phyloP scores from a whole-genome alignment of 2,797 vertebrate genomes.

The Gambelia wislizenii region DNA sequence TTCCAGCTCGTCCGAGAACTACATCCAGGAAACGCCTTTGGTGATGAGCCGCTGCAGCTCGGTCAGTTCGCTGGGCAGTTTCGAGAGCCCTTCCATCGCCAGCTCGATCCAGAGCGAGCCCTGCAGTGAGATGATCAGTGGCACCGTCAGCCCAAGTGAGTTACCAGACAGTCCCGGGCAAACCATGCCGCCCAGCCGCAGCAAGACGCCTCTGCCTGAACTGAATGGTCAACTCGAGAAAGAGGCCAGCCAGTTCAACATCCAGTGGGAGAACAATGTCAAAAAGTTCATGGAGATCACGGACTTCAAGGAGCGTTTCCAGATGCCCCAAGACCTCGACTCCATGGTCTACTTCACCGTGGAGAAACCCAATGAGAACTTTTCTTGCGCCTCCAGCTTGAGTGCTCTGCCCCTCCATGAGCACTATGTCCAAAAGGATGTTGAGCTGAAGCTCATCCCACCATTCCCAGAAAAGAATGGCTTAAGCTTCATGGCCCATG shows the following conservation, averaged over 20 bases:
- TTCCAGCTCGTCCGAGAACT: conserved; percentile 97
- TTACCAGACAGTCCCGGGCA: conserved; percentile 97
- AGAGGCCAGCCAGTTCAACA: conserved; percentile 85
- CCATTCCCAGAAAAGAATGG: conserved; percentile 87
- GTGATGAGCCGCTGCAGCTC: conserved; percentile 99
- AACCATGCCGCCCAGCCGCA: conserved; percentile 98
- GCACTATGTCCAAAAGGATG: conserved; percentile 96
- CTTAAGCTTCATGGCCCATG: conserved; percentile 78
- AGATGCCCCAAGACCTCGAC: conserved; percentile 92
- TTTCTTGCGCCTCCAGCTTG: conserved; percentile 98
- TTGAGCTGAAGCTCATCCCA: conserved; percentile 94
- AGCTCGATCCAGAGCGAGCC: conserved; percentile 98
- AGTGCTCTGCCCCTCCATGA: conserved; percentile 96
- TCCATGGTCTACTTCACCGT: conserved; percentile 97
- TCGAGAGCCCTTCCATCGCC: conserved; percentile 95
- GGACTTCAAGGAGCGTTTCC: conserved; percentile 94
- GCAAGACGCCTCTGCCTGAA: conserved; percentile 94
- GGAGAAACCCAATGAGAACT: conserved; percentile 98
- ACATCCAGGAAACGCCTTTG: conserved; percentile 95
- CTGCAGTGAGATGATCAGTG: conserved; percentile 96
- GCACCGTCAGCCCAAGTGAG: conserved; percentile 97
- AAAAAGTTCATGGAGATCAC: conserved; percentile 95
- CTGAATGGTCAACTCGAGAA: conserved; percentile 81
- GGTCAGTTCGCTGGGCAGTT: conserved; percentile 96
- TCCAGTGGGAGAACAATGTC: conserved; percentile 94